Evolutionary conservation across 1,140 invertebrate genomes (phyloP).

Genomic region (Acromyrmex heyeri): DNA sequence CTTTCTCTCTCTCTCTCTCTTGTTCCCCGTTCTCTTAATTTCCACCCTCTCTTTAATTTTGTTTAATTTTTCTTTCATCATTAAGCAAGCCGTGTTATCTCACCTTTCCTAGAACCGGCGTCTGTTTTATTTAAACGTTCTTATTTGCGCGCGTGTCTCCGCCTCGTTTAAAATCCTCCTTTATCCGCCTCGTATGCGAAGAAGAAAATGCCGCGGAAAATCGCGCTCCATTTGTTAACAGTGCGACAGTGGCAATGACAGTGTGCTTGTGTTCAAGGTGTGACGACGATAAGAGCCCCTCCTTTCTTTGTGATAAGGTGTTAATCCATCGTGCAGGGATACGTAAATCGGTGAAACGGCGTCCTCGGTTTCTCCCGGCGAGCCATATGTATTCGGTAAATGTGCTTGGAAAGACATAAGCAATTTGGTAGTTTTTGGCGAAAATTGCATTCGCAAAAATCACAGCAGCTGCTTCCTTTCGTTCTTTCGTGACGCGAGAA

Average conservation of each 20-base stretch:
- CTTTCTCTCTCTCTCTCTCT: slow-evolving; percentile 50
- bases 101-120: background rate
- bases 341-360: background rate
- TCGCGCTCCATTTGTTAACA: slow-evolving; percentile 6
- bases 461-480: background rate
- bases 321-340: background rate
- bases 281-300: slow-evolving; percentile 27
- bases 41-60: background rate
- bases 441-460: slow-evolving; percentile 26
- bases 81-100: slow-evolving; percentile 31
- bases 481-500: background rate
- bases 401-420: background rate
- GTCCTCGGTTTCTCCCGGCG: background rate
- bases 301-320: slow-evolving; percentile 9
- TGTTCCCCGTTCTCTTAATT: slow-evolving; percentile 45
- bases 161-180: background rate
- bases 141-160: background rate
- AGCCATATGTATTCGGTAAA: background rate
- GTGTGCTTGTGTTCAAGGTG: slow-evolving; percentile 39
- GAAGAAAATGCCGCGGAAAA: slow-evolving; percentile 17
- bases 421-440: background rate
- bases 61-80: slow-evolving; percentile 20
- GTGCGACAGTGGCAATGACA: slow-evolving; percentile 42
- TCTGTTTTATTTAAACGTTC: slow-evolving; percentile 11
- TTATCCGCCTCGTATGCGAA: background rate